Evolutionary conservation across 2,797 vertebrate genomes (phyloP).

Genomic region (Acipenser oxyrinchus): DNA sequence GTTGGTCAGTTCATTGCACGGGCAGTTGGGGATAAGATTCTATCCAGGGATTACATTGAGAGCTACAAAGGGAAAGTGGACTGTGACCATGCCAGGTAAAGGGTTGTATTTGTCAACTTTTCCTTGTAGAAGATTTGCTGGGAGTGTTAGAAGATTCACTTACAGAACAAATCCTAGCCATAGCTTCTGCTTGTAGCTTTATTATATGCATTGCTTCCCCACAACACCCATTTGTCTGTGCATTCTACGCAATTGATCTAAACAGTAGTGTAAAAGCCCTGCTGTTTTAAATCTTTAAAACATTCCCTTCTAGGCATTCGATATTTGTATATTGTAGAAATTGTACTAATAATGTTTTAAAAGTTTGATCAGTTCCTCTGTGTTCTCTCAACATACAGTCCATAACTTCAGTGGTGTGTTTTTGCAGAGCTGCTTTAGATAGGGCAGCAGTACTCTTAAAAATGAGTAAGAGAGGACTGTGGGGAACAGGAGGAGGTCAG

Average conservation of each 20-base stretch:
- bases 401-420: conserved; percentile 6
- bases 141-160: background rate
- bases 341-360: too few species aligned
- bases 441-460: conserved; percentile 85
- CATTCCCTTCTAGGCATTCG: too few species aligned
- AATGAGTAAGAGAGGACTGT: conserved; percentile 82
- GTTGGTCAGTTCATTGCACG: conserved; percentile 95
- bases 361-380: too few species aligned
- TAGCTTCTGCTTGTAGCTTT: too few species aligned
- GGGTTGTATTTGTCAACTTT: conserved; percentile 17
- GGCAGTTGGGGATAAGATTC: conserved; percentile 86
- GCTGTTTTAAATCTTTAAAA: too few species aligned
- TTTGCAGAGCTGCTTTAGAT: conserved; percentile 79
- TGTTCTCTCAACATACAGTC: too few species aligned
- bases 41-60: conserved; percentile 84
- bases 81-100: conserved; percentile 82
- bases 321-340: too few species aligned
- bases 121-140: too few species aligned
- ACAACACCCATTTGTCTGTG: too few species aligned
- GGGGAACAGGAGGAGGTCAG: conserved; percentile 88
- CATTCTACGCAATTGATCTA: too few species aligned
- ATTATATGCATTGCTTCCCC: too few species aligned
- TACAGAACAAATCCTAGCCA: background rate
- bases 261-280: too few species aligned
- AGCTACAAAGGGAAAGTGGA: conserved; percentile 92